A percentile compares a stretch with the other conserved stretches of the same genome.
phyloP scores from a whole-genome alignment of 2,797 vertebrate genomes.

The Coreius guichenoti region DNA sequence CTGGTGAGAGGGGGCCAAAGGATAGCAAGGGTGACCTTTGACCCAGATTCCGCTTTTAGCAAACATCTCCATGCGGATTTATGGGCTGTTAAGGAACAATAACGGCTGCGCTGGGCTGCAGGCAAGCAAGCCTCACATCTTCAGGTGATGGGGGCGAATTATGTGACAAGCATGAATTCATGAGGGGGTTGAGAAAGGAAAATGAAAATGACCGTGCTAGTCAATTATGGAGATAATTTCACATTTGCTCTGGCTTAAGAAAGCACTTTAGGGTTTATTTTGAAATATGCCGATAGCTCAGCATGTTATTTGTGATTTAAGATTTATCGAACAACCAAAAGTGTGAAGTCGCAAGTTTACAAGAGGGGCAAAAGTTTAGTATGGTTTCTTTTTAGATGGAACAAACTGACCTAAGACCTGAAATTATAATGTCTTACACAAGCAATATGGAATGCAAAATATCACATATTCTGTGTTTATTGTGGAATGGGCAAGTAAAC shows the following conservation, averaged over 20 bases:
- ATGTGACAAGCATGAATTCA: conserved; percentile 53
- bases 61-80: conserved; percentile 81
- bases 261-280: conserved; percentile 13
- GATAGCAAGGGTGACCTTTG: conserved; percentile 79
- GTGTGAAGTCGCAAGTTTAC: background rate
- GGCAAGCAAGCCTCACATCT: conserved; percentile 60
- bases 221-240: conserved; percentile 40
- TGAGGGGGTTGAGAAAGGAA: conserved; percentile 33
- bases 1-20: conserved; percentile 79
- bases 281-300: background rate
- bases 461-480: background rate
- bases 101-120: conserved; percentile 65
- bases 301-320: background rate
- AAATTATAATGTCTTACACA: background rate
- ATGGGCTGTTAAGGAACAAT: conserved; percentile 80
- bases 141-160: conserved; percentile 66
- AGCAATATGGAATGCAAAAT: conserved; percentile 20
- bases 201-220: conserved; percentile 33
- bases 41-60: conserved; percentile 81
- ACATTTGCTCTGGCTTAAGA: conserved; percentile 28
- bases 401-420: conserved; percentile 10
- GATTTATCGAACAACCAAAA: background rate
- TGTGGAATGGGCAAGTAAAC: conserved; percentile 36
- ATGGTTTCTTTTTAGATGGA: conserved; percentile 15
- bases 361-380: conserved; percentile 1